phyloP scores from a whole-genome alignment of 2,888 invertebrate species.

The Apantesis nais region DNA sequence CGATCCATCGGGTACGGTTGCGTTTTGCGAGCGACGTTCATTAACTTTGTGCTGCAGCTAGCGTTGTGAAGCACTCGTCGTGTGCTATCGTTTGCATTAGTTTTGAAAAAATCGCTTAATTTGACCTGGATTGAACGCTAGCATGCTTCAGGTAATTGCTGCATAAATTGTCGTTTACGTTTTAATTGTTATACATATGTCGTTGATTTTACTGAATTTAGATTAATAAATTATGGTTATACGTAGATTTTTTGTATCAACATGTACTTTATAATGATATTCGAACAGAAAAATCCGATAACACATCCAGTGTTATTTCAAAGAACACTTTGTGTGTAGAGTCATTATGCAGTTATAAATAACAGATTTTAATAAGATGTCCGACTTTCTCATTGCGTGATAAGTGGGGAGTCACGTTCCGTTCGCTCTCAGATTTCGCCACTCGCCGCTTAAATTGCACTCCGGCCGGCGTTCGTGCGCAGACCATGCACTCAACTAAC shows the following conservation, averaged over 20 bases:
- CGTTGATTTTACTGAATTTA: conserved; percentile 17
- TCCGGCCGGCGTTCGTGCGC: conserved; percentile 61
- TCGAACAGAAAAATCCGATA: neutral
- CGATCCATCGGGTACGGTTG: conserved; percentile 52
- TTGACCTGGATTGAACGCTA: conserved; percentile 80
- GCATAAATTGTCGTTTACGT: conserved; percentile 77
- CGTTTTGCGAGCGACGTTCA: conserved; percentile 65
- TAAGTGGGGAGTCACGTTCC: conserved; percentile 82
- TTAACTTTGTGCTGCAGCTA: conserved; percentile 69
- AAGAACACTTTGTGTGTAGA: conserved; percentile 44
- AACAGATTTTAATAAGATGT: conserved; percentile 77
- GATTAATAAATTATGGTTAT: neutral
- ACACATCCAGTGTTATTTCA: conserved; percentile 29
- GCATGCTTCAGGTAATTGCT: conserved; percentile 79
- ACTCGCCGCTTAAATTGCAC: conserved; percentile 76
- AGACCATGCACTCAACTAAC: conserved; percentile 60
- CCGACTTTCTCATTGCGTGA: conserved; percentile 77
- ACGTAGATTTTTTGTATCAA: neutral
- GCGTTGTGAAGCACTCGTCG: conserved; percentile 64
- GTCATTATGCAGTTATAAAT: conserved; percentile 67
- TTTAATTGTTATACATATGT: conserved; percentile 69
- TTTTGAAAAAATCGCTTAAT: conserved; percentile 83
- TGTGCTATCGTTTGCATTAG: conserved; percentile 79
- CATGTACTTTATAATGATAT: neutral
- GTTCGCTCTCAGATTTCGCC: conserved; percentile 79